Evolutionary conservation across 2,797 vertebrate genomes (phyloP), one percentile per base, ranked within the genome.

Genomic region (Meriones psammophilus): DNA sequence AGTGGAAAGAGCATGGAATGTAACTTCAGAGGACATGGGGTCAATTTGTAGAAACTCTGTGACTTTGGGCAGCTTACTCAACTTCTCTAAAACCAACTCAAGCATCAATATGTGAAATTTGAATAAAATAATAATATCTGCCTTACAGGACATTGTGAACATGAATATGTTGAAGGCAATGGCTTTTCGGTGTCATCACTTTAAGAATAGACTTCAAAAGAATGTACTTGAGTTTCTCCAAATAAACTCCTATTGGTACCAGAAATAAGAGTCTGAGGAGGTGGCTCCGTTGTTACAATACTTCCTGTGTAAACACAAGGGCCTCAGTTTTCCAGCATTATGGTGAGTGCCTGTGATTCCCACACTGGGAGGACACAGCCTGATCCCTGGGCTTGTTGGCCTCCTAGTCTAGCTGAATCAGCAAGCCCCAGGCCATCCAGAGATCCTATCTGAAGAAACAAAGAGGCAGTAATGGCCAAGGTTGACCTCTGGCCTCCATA

Each of bases 1-100:
- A 91, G 96, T 96, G 94, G 96, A 96, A 97, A 97, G 86, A 97
- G 74, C 92, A 95, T 94, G 94, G 96, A 96, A 94, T 97, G 95
- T 77, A 96, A 96, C 97, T 97, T 97, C 86, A 89, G 94, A 97
- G 96, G 96, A 94, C 77, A 64, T 33, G 50, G 83, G 94, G 96
- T 97, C 97, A 95, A 50, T 89, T 64, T 50, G 94, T 84, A 77
- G 64, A 91, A 95, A 76, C 50, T 85, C 84, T 92, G 64, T 77
- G 54, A 87, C 77, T 96, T 81, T 14, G 17, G 33, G 84, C 69
- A 83, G 76, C 88, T 90, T 91, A 39, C 46, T 88, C 68, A 69
- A 36, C 66, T 81, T 95, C 88, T 94, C 33, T 71, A 94, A 92
- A 83, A 14, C 58, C 50, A 88, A 13, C 85, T 94, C 85, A 30